phyloP scores from a whole-genome alignment of 2,888 invertebrate genomes.

The Heliothis peltigera region DNA sequence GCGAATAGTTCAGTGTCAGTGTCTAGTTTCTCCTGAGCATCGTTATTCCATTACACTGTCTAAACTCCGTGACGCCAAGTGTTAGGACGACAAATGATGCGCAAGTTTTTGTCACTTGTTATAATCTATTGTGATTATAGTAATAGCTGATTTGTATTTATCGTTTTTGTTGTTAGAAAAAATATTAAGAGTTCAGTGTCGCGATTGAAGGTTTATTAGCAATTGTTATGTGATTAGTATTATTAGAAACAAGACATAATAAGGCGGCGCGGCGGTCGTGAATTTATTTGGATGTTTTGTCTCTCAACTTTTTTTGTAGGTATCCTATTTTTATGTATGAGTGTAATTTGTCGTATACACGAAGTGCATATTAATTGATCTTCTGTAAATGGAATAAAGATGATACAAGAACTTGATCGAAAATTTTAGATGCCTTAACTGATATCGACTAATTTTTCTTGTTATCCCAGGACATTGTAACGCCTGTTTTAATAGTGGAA shows the following conservation, averaged over 20 bases:
- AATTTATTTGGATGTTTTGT: background rate
- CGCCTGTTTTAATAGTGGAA: constrained; percentile 12
- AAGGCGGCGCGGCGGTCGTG: no score
- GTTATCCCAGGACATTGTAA: background rate
- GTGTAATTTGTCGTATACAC: background rate
- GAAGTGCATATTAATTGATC: background rate
- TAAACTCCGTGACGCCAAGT: constrained; percentile 26
- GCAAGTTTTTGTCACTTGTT: constrained; percentile 23
- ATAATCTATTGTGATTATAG: constrained; percentile 30
- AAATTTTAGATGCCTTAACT: no score
- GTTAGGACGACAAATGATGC: constrained; percentile 21
- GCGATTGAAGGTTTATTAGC: constrained; percentile 17
- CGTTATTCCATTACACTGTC: constrained; percentile 21
- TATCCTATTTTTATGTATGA: background rate
- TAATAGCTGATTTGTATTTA: constrained; percentile 25
- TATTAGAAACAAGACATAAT: background rate
- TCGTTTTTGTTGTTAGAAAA: constrained; percentile 11
- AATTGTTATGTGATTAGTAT: constrained; percentile 10
- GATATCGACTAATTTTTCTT: background rate
- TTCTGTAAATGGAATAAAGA: no score
- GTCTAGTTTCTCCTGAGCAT: constrained; percentile 27
- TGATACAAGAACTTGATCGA: no score
- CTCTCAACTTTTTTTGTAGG: no score
- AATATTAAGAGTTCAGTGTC: constrained; percentile 15
- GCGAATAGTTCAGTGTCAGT: background rate